phyloP scores from a whole-genome alignment of 1,140 invertebrate genomes.

The Pseudomyrmex concolor region DNA sequence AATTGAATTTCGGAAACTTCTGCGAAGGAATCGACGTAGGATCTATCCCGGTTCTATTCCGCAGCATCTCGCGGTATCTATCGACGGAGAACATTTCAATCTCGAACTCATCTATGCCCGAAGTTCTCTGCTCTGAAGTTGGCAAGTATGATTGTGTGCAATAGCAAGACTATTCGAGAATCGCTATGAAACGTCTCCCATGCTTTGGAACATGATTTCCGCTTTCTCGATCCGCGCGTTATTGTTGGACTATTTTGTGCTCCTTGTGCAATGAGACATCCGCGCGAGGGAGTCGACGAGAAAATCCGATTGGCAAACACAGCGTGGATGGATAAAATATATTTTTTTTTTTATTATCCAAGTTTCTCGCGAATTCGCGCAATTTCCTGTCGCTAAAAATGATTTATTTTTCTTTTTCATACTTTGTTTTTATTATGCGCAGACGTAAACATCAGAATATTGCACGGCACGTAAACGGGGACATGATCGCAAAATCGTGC shows the following conservation, averaged over 20 bases:
- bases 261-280: slow-evolving; percentile 22
- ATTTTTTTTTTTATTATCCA: neutral
- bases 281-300: neutral
- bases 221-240: slow-evolving; percentile 46
- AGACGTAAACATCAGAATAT: slow-evolving; percentile 31
- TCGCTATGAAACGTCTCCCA: slow-evolving; percentile 10
- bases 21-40: slow-evolving; percentile 10
- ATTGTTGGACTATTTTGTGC: slow-evolving; percentile 43
- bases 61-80: slow-evolving; percentile 21
- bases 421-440: slow-evolving; percentile 30
- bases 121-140: slow-evolving; percentile 44
- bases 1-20: slow-evolving; percentile 49
- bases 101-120: slow-evolving; percentile 54
- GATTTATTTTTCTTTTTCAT: too few relatives aligned
- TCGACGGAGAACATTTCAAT: slow-evolving; percentile 61
- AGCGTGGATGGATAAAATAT: neutral
- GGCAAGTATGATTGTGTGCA: slow-evolving; percentile 60
- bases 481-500: slow-evolving; percentile 17
- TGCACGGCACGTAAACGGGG: neutral
- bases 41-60: slow-evolving; percentile 41
- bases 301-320: slow-evolving; percentile 20
- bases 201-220: slow-evolving; percentile 44
- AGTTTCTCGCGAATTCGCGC: neutral
- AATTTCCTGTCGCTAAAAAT: too few relatives aligned
- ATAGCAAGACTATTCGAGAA: slow-evolving; percentile 51